Evolutionary conservation across 2,113 vertebrate species (phyloP).

Genomic region (Calypte anna): DNA sequence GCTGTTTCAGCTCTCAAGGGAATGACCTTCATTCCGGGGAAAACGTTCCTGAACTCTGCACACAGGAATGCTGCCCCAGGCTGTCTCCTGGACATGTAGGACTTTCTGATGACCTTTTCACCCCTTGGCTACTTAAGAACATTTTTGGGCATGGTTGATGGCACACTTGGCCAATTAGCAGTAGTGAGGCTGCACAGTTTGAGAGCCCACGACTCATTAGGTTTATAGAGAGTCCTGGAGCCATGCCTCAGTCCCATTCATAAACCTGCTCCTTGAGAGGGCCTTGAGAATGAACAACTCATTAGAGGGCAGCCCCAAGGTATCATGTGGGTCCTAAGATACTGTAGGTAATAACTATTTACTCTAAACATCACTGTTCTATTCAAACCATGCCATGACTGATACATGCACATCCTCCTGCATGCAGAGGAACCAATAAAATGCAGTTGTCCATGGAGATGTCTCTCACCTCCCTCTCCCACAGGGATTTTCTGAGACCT

Average conservation of each 20-base stretch:
- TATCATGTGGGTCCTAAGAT: background rate
- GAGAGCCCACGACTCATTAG: constrained; percentile 48
- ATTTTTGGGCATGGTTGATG: constrained; percentile 48
- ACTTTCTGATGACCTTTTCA: constrained; percentile 53
- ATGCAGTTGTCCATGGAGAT: background rate
- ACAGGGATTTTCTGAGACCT: background rate
- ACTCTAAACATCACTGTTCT: background rate
- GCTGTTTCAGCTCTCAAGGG: background rate
- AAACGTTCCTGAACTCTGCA: constrained; percentile 5
- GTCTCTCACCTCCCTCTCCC: background rate
- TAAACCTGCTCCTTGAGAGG: background rate
- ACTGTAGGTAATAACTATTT: background rate
- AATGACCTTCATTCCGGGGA: constrained; percentile 13
- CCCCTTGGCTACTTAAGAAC: constrained; percentile 38
- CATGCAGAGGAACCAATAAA: background rate
- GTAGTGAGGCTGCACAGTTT: background rate
- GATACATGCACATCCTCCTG: background rate
- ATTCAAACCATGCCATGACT: background rate
- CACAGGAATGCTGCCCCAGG: constrained; percentile 47
- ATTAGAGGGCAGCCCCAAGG: background rate
- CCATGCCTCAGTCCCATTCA: background rate
- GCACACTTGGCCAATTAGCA: constrained; percentile 50
- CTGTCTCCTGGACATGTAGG: background rate
- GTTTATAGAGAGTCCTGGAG: constrained; percentile 51
- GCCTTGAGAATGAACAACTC: constrained; percentile 7